A percentile compares a stretch with the other conserved stretches of the same genome.
Conservation (phyloP, 2,113 vertebrate genomes). For the Clarias batrachus region DNA sequence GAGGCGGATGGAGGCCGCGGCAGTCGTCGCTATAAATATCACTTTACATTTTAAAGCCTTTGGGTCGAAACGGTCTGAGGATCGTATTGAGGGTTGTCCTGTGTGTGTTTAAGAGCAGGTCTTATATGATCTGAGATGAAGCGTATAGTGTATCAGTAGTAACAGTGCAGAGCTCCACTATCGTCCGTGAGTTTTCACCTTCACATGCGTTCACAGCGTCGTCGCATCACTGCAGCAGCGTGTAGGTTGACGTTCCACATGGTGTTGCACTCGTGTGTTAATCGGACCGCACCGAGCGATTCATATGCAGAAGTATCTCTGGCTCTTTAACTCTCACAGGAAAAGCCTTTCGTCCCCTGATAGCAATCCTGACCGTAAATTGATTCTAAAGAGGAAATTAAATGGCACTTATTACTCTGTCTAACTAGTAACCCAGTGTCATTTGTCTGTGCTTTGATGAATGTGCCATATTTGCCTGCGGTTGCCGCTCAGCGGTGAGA, state of each 20-base stretch:
- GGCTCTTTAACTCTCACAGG: conserved; percentile 69
- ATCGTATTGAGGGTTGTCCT: neutral
- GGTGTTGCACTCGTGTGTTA: neutral
- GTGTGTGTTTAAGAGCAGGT: neutral
- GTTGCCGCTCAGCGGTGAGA: conserved; percentile 67
- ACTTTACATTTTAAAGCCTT: neutral
- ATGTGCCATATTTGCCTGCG: conserved; percentile 69
- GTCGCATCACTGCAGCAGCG: neutral
- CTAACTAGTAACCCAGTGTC: conserved; percentile 71
- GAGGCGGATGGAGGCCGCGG: neutral
- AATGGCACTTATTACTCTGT: conserved; percentile 77
- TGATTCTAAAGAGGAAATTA: conserved; percentile 81
- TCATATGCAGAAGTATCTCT: conserved; percentile 52
- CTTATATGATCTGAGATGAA: neutral
- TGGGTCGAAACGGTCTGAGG: too few relatives aligned
- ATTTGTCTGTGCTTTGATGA: conserved; percentile 76
- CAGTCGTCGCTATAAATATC: neutral
- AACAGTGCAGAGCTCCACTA: neutral
- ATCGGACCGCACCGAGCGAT: neutral
- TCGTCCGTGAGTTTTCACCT: neutral
- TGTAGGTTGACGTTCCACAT: neutral
- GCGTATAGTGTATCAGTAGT: neutral
- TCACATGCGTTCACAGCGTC: neutral
- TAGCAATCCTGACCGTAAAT: conserved; percentile 76
- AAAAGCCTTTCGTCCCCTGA: conserved; percentile 72